A percentile compares a stretch with the other conserved stretches of the same genome.
Conservation (phyloP, 1,140 invertebrate genomes). For the Cyclargus thomasi region DNA sequence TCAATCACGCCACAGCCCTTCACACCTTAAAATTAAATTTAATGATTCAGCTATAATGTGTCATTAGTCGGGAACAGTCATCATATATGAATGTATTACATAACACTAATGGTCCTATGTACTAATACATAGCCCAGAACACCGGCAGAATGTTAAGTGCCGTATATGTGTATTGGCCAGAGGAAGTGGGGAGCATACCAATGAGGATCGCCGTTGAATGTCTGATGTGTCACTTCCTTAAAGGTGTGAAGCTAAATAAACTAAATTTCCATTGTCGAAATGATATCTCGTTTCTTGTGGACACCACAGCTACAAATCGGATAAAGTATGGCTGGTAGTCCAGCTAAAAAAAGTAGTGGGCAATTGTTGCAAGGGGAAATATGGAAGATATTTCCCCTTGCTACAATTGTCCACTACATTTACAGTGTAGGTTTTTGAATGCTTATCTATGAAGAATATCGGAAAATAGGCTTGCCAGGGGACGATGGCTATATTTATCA, state of each 20-base stretch:
- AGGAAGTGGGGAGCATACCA: constrained; percentile 3
- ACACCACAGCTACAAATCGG: no score
- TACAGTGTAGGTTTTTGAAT: no score
- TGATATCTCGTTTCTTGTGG: no score
- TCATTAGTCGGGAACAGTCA: neutral
- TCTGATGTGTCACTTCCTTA: constrained; percentile 8
- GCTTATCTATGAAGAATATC: no score
- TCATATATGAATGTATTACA: neutral
- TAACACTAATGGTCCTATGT: neutral
- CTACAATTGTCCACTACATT: no score
- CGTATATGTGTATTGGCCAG: constrained; percentile 6
- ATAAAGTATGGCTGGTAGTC: no score
- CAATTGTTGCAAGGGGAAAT: no score
- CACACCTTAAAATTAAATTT: neutral
- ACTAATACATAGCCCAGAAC: neutral
- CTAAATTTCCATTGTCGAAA: neutral
- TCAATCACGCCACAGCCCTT: neutral
- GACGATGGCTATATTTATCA: no score
- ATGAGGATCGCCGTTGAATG: neutral
- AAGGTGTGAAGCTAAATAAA: neutral
- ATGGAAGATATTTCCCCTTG: no score
- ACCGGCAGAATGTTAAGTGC: neutral
- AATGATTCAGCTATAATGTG: neutral
- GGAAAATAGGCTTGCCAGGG: no score
- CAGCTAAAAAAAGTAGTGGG: no score